Evolutionary conservation across 2,888 invertebrate species (phyloP).

Genomic region (Nomada flava): DNA sequence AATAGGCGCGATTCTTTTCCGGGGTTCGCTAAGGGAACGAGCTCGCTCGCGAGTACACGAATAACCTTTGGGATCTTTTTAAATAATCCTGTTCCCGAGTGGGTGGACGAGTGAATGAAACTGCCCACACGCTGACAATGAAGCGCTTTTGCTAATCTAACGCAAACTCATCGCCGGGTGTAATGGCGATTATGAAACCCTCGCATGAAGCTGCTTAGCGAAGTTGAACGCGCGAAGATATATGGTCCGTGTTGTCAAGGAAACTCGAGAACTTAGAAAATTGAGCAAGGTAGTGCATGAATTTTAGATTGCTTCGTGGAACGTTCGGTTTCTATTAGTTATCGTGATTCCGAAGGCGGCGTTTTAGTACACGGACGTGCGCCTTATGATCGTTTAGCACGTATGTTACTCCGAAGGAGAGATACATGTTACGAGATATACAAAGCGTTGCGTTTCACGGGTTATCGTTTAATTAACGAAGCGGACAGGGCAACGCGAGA

Average conservation of each 20-base stretch:
- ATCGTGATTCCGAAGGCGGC: background rate
- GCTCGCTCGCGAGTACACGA: slow-evolving; percentile 11
- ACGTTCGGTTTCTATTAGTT: slow-evolving; percentile 11
- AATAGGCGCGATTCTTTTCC: slow-evolving; percentile 60
- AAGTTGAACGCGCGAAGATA: slow-evolving; percentile 22
- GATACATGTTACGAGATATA: background rate
- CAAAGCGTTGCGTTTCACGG: background rate
- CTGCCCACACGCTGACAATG: slow-evolving; percentile 72
- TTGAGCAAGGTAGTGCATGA: slow-evolving; percentile 9
- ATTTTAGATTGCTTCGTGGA: slow-evolving; percentile 14
- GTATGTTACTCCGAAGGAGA: background rate
- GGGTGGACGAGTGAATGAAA: slow-evolving; percentile 71
- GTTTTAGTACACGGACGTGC: background rate
- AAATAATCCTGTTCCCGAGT: slow-evolving; percentile 52
- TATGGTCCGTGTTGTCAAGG: slow-evolving; percentile 30
- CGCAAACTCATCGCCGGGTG: slow-evolving; percentile 64
- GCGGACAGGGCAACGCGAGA: background rate
- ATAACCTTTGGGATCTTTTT: slow-evolving; percentile 68
- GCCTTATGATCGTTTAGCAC: background rate
- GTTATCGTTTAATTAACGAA: slow-evolving; percentile 48
- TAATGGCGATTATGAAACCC: slow-evolving; percentile 65
- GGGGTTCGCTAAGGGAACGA: slow-evolving; percentile 30
- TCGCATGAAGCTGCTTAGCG: slow-evolving; percentile 13
- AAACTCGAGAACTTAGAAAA: slow-evolving; percentile 30
- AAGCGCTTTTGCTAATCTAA: slow-evolving; percentile 70